These are phyloP conservation scores for Ceratitis capitata DNA, from an alignment of 1,140 invertebrate species.

Conservation along the genomic window DNA sequence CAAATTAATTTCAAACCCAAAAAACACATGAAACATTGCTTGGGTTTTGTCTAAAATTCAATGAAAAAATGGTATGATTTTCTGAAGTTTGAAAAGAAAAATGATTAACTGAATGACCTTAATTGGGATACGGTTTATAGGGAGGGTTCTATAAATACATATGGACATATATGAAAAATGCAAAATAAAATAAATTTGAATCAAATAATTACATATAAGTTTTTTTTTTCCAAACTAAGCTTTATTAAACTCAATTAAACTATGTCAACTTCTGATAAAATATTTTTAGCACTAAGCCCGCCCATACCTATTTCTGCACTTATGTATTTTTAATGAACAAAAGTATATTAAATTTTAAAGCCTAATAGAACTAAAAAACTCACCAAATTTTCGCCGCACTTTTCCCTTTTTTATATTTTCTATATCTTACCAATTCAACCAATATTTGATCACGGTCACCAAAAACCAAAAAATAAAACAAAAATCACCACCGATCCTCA, in stretches of 20 bases:
- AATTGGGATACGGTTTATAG: too few relatives aligned
- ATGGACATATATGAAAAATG: background rate
- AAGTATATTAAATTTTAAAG: background rate
- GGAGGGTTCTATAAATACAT: too few relatives aligned
- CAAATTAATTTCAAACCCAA: too few relatives aligned
- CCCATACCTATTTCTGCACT: background rate
- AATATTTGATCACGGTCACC: background rate
- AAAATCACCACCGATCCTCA: background rate
- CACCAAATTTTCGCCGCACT: background rate
- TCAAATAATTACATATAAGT: too few relatives aligned
- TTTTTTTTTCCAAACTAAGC: background rate
- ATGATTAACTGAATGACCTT: too few relatives aligned
- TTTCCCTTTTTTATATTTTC: background rate
- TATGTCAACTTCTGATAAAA: too few relatives aligned
- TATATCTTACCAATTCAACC: background rate
- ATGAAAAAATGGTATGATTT: slow-evolving; percentile 17
- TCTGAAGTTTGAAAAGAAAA: background rate
- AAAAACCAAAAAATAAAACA: background rate
- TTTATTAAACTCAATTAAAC: background rate
- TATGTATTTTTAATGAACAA: background rate
- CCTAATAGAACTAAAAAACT: background rate
- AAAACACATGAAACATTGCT: background rate
- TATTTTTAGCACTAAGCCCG: background rate
- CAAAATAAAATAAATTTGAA: too few relatives aligned
- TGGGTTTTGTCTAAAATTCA: background rate